Conservation (phyloP, 2,797 vertebrate genomes). For the Lophotriccus pileatus region DNA sequence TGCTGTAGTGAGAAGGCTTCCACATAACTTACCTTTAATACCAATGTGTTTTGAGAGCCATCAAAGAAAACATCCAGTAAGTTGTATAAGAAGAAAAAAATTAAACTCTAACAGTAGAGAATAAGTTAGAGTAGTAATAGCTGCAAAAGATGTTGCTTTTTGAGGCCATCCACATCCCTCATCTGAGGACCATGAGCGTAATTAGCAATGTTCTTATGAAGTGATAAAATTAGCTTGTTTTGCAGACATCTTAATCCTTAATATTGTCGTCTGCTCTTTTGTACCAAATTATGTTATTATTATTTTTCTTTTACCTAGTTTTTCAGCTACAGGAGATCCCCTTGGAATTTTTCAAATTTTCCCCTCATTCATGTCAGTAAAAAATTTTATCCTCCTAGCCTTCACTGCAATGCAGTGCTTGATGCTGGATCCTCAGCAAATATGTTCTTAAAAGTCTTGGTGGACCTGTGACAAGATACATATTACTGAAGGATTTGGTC, state of each 20-base stretch:
- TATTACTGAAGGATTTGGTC: background rate
- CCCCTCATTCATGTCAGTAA: background rate
- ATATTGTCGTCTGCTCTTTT: background rate
- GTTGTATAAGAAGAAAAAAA: background rate
- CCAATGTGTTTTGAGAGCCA: background rate
- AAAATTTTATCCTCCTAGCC: background rate
- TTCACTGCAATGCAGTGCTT: background rate
- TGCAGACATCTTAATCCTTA: background rate
- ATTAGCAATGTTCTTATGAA: constrained; percentile 1
- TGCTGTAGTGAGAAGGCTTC: background rate
- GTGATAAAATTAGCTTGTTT: background rate
- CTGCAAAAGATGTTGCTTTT: background rate
- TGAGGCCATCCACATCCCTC: background rate
- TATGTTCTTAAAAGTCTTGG: background rate
- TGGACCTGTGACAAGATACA: background rate
- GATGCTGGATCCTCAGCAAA: background rate
- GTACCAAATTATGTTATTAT: background rate
- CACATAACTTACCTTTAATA: background rate
- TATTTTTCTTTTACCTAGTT: background rate
- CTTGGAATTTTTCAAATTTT: background rate
- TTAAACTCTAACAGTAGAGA: background rate
- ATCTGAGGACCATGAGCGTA: background rate
- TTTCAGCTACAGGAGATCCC: background rate
- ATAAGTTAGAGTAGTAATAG: background rate
- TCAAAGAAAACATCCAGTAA: background rate